phyloP scores from a whole-genome alignment of 2,888 invertebrate species.

The Eubasilissa splendida region DNA sequence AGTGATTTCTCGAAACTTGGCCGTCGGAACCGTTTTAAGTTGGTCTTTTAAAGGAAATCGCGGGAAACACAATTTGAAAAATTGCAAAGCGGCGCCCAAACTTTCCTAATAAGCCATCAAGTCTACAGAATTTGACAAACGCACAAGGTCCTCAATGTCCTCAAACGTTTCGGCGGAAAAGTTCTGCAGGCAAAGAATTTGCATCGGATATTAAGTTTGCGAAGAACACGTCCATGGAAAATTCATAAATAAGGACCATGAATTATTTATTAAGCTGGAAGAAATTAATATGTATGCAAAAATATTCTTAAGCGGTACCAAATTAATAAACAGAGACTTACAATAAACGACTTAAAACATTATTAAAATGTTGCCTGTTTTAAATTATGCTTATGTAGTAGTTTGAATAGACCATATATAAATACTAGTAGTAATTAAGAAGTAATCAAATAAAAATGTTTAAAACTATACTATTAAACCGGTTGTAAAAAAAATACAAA shows the following conservation, averaged over 20 bases:
- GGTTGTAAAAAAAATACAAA: too few species aligned
- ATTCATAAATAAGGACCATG: conserved; percentile 23
- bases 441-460: too few species aligned
- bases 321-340: too few species aligned
- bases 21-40: conserved; percentile 21
- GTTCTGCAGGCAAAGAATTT: conserved; percentile 29
- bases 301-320: too few species aligned
- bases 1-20: conserved; percentile 26
- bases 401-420: too few species aligned
- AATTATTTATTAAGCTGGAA: conserved; percentile 17
- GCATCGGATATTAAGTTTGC: conserved; percentile 29
- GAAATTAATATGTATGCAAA: conserved; percentile 5
- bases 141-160: conserved; percentile 30
- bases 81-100: conserved; percentile 31
- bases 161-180: conserved; percentile 24
- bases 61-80: conserved; percentile 39
- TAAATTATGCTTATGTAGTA: too few species aligned
- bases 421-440: too few species aligned
- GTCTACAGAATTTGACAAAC: conserved; percentile 28
- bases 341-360: too few species aligned
- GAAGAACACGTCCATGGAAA: conserved; percentile 4
- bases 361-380: too few species aligned
- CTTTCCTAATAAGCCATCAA: conserved; percentile 41
- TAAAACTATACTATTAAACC: too few species aligned
- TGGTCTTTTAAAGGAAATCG: conserved; percentile 32